These are phyloP conservation scores for Chionis minor DNA, from an alignment of 2,113 vertebrate genomes.

Conservation along the genomic window DNA sequence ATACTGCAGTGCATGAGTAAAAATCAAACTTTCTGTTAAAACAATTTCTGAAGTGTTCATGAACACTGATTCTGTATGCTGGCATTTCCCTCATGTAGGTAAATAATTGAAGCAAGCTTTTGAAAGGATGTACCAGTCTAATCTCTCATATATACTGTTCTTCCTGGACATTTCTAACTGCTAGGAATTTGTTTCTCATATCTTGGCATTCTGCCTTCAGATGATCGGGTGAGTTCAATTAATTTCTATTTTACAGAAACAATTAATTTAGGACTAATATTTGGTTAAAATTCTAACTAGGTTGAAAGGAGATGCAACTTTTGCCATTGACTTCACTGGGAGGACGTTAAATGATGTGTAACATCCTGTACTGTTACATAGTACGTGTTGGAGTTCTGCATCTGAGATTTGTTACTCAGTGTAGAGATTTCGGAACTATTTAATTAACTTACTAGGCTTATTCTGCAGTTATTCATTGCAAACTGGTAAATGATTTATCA, in stretches of 20 bases:
- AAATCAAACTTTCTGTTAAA: background rate
- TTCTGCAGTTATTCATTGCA: background rate
- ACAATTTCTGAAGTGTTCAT: background rate
- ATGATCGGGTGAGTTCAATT: background rate
- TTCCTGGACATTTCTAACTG: background rate
- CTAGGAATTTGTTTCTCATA: background rate
- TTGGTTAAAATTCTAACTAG: background rate
- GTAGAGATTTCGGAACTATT: background rate
- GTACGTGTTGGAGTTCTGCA: background rate
- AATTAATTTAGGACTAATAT: background rate
- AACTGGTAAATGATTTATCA: background rate
- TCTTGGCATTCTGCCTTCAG: background rate
- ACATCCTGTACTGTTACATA: background rate
- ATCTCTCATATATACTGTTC: background rate
- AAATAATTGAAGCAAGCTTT: background rate
- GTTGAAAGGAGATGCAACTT: background rate
- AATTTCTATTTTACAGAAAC: background rate
- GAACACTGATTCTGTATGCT: background rate
- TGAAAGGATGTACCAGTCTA: background rate
- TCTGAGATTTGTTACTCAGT: background rate
- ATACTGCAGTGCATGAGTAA: background rate
- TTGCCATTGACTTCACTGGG: background rate
- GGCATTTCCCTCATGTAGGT: background rate
- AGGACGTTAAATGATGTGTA: background rate
- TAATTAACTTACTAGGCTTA: background rate